Conservation (phyloP, 2,888 invertebrate genomes). For the Andrena praecox region DNA sequence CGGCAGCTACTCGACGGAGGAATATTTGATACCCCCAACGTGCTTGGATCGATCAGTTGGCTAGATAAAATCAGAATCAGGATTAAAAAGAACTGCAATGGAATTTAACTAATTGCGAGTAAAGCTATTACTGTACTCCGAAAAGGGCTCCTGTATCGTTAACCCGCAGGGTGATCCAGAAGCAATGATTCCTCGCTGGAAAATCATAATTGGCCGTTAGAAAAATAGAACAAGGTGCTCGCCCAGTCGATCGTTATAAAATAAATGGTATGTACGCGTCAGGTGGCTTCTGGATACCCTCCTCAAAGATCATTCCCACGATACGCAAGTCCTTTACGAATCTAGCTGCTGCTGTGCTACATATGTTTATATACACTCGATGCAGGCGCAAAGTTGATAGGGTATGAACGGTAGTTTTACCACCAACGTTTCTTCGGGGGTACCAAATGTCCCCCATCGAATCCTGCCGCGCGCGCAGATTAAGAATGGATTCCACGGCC, state of each 20-base stretch:
- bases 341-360: background rate
- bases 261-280: conserved; percentile 17
- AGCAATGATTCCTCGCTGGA: background rate
- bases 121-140: background rate
- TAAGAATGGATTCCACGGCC: background rate
- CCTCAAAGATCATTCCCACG: background rate
- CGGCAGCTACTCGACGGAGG: background rate
- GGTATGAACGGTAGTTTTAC: background rate
- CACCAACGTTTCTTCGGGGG: background rate
- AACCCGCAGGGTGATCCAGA: conserved; percentile 6
- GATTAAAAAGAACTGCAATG: background rate
- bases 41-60: background rate
- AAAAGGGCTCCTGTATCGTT: conserved; percentile 5
- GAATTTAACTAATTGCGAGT: background rate
- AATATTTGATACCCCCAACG: too few relatives aligned
- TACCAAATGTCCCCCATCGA: conserved; percentile 46
- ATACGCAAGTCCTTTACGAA: background rate
- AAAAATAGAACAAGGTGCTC: conserved; percentile 43
- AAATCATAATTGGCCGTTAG: conserved; percentile 20
- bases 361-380: background rate
- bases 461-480: background rate
- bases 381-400: background rate
- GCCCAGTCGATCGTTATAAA: conserved; percentile 13
- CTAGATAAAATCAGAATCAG: background rate
- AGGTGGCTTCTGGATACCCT: conserved; percentile 7